Conservation (phyloP, 2,797 vertebrate genomes). For the Acipenser oxyrinchus region DNA sequence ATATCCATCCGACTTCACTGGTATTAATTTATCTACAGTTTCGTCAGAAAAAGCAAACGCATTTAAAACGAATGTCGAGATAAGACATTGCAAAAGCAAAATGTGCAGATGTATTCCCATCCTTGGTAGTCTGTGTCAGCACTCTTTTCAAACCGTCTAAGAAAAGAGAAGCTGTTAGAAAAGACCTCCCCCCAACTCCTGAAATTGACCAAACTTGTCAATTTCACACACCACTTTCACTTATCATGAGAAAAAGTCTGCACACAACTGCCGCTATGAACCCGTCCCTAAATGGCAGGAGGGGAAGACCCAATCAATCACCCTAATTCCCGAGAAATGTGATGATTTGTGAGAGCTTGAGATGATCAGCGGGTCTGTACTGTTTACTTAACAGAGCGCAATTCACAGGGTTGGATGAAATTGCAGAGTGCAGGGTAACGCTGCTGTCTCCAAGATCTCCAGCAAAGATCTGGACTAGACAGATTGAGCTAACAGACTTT, state of each 20-base stretch:
- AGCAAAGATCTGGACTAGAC: conserved; percentile 30
- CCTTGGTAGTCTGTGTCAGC: conserved; percentile 41
- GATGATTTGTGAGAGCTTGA: conserved; percentile 51
- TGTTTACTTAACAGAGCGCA: conserved; percentile 50
- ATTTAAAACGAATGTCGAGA: conserved; percentile 56
- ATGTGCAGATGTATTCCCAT: conserved; percentile 46
- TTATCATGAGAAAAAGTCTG: conserved; percentile 27
- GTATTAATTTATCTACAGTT: conserved; percentile 66
- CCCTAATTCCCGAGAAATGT: conserved; percentile 49
- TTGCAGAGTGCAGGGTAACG: conserved; percentile 35
- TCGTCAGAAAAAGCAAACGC: conserved; percentile 77
- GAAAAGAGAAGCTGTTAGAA: background rate
- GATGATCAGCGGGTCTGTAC: conserved; percentile 37
- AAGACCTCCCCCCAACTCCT: conserved; percentile 23
- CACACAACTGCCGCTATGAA: conserved; percentile 34
- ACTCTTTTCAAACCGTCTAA: conserved; percentile 32
- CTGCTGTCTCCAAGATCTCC: conserved; percentile 42
- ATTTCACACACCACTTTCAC: conserved; percentile 24
- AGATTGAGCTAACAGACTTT: conserved; percentile 30
- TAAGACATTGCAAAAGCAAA: conserved; percentile 60
- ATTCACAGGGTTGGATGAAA: conserved; percentile 40
- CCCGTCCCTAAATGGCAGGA: conserved; percentile 42
- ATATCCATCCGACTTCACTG: conserved; percentile 79
- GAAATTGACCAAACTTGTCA: conserved; percentile 37
- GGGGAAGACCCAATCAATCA: conserved; percentile 32